These are phyloP conservation scores for Chelmon rostratus DNA, from an alignment of 2,797 vertebrate species.

Conservation along the genomic window DNA sequence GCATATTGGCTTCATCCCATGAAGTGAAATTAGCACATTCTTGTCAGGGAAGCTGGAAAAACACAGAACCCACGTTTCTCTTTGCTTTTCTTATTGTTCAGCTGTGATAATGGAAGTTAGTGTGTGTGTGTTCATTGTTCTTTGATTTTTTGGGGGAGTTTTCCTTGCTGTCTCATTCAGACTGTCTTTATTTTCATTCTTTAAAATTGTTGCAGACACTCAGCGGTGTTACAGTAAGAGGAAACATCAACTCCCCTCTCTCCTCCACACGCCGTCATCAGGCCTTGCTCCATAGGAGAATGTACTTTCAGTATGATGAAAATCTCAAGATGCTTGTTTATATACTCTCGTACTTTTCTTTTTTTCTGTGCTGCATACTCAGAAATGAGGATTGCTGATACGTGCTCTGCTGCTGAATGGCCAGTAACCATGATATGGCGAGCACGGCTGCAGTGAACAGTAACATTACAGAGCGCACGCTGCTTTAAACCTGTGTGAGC, in stretches of 20 bases:
- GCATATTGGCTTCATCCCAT: background rate
- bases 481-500: background rate
- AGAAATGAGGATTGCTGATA: background rate
- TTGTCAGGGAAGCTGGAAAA: background rate
- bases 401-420: background rate
- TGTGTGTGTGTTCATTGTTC: background rate
- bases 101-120: background rate
- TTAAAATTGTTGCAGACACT: background rate
- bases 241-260: background rate
- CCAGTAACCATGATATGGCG: background rate
- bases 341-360: slow-evolving; percentile 5
- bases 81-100: background rate
- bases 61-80: background rate
- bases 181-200: background rate
- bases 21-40: background rate
- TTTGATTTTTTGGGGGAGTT: background rate
- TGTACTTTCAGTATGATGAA: slow-evolving; percentile 57
- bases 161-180: background rate
- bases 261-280: background rate
- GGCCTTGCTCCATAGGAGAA: slow-evolving; percentile 23
- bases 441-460: background rate
- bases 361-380: accelerated
- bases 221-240: slow-evolving; percentile 4
- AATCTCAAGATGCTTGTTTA: background rate
- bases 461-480: background rate